Evolutionary conservation across 1,140 invertebrate genomes (phyloP).

Genomic region (Drosophila kikkawai): DNA sequence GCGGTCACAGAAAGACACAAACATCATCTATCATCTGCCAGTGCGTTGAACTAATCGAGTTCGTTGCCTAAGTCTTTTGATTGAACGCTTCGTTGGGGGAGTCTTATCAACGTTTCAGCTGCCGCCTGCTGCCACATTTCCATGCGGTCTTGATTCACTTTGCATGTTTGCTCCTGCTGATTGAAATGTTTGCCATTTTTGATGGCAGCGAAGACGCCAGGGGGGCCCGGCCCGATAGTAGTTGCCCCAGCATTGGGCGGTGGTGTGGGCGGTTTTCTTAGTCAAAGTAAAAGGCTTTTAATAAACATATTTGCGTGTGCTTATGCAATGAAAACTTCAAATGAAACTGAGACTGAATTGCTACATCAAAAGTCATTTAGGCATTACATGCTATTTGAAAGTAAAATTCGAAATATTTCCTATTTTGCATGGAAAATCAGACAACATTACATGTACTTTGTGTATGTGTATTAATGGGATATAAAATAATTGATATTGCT

Average conservation of each 20-base stretch:
- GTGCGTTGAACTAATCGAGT: constrained; percentile 69
- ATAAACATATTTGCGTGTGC: constrained; percentile 65
- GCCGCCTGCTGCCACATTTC: constrained; percentile 26
- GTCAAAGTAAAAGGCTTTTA: constrained; percentile 75
- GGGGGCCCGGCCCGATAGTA: neutral
- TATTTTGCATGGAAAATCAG: constrained; percentile 14
- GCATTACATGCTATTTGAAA: constrained; percentile 45
- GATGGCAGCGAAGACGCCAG: neutral
- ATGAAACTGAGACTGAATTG: constrained; percentile 40
- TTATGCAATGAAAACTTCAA: constrained; percentile 60
- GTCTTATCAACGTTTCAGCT: constrained; percentile 29
- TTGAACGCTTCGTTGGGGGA: constrained; percentile 31
- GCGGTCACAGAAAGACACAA: constrained; percentile 10
- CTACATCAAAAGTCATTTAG: constrained; percentile 51
- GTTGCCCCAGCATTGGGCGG: constrained; percentile 9
- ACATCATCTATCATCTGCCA: constrained; percentile 6
- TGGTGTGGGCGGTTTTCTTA: constrained; percentile 36
- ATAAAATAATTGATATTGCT: neutral
- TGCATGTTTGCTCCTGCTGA: constrained; percentile 35
- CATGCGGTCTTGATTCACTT: constrained; percentile 41
- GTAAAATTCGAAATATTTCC: constrained; percentile 33
- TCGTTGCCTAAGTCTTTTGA: constrained; percentile 75
- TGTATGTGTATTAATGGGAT: neutral
- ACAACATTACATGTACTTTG: neutral
- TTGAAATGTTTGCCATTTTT: constrained; percentile 58